phyloP scores from a whole-genome alignment of 2,888 invertebrate genomes.

The Aradus depressus region DNA sequence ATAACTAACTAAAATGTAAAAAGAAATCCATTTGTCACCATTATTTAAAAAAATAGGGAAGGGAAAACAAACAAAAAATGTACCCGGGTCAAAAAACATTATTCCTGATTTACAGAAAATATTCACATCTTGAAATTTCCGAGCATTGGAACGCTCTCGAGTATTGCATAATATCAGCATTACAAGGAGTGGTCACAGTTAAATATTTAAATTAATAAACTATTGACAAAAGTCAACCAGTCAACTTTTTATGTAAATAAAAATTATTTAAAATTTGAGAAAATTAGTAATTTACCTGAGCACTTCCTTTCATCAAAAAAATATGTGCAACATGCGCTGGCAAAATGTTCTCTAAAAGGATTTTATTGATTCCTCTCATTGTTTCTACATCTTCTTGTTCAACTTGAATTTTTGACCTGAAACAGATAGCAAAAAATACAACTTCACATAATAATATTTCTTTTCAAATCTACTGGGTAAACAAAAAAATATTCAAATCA shows the following conservation, averaged over 20 bases:
- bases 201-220: not conserved
- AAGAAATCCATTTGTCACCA: too few species aligned
- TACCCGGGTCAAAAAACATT: too few species aligned
- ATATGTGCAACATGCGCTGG: conserved; percentile 94
- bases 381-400: conserved; percentile 95
- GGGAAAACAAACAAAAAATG: too few species aligned
- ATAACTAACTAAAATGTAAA: too few species aligned
- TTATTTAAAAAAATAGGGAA: too few species aligned
- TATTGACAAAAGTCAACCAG: not conserved
- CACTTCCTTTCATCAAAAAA: conserved; percentile 50
- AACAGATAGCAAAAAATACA: too few species aligned
- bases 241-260: not conserved
- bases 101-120: too few species aligned
- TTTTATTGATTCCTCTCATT: conserved; percentile 93
- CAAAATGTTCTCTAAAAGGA: conserved; percentile 87
- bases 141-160: not conserved
- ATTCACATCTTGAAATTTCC: too few species aligned
- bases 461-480: too few species aligned
- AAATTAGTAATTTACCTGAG: conserved; percentile 14
- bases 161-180: not conserved
- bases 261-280: not conserved
- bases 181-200: too few species aligned
- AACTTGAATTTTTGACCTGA: conserved; percentile 64
- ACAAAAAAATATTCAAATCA: too few species aligned
- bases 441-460: too few species aligned